A percentile compares a stretch with the other conserved stretches of the same genome.
Evolutionary conservation across 37 sponge, comb jelly and placozoan species (phyloP).

Genomic region (Halichondria panicea): DNA sequence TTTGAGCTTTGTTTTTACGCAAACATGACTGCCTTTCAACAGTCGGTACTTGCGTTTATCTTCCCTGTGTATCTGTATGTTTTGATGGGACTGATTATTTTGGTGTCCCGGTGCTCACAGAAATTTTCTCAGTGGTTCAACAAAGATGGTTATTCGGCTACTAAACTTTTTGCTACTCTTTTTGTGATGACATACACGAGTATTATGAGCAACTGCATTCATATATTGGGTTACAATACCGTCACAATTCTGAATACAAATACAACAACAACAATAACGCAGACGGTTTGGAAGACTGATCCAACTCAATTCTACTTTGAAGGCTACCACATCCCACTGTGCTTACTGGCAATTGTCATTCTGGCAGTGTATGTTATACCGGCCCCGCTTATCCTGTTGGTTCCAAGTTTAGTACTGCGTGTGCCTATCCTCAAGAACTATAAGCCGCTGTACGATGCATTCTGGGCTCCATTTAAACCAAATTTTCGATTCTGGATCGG

Average conservation of each 20-base stretch:
- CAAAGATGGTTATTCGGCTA: conserved; percentile 4
- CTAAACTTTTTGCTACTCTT: conserved; percentile 48
- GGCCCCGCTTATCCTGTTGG: conserved; percentile 22
- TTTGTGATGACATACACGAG: conserved; percentile 39
- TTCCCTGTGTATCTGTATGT: conserved; percentile 56
- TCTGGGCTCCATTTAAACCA: conserved; percentile 49
- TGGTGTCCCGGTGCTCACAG: conserved; percentile 9
- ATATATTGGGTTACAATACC: neutral
- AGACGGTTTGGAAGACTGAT: conserved; percentile 29
- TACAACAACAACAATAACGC: neutral
- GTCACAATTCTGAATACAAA: neutral
- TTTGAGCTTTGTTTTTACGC: conserved; percentile 53
- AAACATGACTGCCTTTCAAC: conserved; percentile 39
- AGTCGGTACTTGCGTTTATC: conserved; percentile 13
- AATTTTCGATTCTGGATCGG: conserved; percentile 54
- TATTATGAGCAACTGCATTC: conserved; percentile 19
- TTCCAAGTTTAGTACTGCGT: conserved; percentile 13
- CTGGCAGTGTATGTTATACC: conserved; percentile 25
- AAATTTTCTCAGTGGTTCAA: conserved; percentile 6
- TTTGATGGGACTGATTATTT: conserved; percentile 35
- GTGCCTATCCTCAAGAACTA: neutral
- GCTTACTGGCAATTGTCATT: conserved; percentile 13
- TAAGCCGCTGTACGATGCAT: conserved; percentile 50
- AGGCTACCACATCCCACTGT: conserved; percentile 27
- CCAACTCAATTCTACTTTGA: conserved; percentile 26